A percentile compares a stretch with the other conserved stretches of the same genome.
phyloP scores from a whole-genome alignment of 2,888 invertebrate genomes.

The Ditylenchus weischeri region DNA sequence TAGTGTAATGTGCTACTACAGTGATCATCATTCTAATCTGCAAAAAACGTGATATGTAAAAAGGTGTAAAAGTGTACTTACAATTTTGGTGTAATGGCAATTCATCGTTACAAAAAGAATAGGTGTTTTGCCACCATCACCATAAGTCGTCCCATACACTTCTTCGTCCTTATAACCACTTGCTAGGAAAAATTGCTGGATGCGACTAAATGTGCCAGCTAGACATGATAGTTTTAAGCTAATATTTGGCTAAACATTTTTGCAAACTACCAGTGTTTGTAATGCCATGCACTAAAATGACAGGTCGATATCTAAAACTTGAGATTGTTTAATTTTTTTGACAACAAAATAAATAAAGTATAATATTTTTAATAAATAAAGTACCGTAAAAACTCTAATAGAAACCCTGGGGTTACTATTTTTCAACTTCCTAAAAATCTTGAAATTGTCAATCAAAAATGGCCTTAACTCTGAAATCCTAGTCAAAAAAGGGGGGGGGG shows the following conservation, averaged over 20 bases:
- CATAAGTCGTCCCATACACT: slow-evolving; percentile 54
- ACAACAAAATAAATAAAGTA: too few species aligned
- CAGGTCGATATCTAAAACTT: slow-evolving; percentile 35
- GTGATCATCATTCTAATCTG: slow-evolving; percentile 50
- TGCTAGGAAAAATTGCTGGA: slow-evolving; percentile 30
- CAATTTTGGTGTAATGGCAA: slow-evolving; percentile 52
- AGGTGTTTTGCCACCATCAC: slow-evolving; percentile 51
- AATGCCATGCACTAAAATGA: slow-evolving; percentile 45
- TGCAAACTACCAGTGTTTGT: slow-evolving; percentile 31
- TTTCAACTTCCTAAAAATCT: too few species aligned
- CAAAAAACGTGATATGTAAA: not conserved
- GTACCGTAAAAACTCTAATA: too few species aligned
- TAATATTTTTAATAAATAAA: too few species aligned
- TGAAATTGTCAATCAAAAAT: too few species aligned
- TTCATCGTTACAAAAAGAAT: slow-evolving; percentile 51
- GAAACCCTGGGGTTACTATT: too few species aligned
- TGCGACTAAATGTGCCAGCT: slow-evolving; percentile 34
- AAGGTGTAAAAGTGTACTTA: slow-evolving; percentile 18
- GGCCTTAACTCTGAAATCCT: too few species aligned
- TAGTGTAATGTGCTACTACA: slow-evolving; percentile 49
- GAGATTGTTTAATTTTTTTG: too few species aligned
- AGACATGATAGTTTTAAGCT: not conserved
- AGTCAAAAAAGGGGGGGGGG: too few species aligned
- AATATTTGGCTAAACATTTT: too few species aligned
- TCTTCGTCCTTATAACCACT: slow-evolving; percentile 37